phyloP scores from a whole-genome alignment of 2,113 vertebrate species.

The Eulacestoma nigropectus region DNA sequence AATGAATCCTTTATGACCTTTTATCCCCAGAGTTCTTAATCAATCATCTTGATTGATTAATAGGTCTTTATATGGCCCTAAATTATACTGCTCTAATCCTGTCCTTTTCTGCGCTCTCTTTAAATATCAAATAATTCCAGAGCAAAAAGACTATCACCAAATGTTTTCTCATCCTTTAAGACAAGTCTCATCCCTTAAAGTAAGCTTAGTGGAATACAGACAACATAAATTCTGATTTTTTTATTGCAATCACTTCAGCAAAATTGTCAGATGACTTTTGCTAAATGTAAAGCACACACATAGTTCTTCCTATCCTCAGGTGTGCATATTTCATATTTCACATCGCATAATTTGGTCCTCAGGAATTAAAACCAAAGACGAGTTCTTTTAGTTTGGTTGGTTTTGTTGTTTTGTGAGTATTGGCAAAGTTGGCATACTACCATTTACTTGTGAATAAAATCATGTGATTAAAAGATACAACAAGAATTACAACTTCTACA shows the following conservation, averaged over 20 bases:
- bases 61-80: not conserved
- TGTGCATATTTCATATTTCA: not conserved
- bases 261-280: not conserved
- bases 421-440: not conserved
- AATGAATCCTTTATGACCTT: not conserved
- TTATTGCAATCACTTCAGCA: not conserved
- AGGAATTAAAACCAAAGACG: not conserved
- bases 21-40: not conserved
- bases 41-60: slow-evolving; percentile 3
- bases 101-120: not conserved
- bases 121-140: not conserved
- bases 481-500: not conserved
- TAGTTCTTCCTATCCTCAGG: not conserved
- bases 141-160: not conserved
- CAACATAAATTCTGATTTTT: not conserved
- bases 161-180: not conserved
- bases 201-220: not conserved
- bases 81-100: not conserved
- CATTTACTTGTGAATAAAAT: not conserved
- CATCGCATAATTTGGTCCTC: not conserved
- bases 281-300: not conserved
- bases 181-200: not conserved
- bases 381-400: fast-evolving
- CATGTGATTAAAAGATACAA: not conserved
- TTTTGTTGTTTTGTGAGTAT: not conserved